Conservation (phyloP, 92 coral and sea anemone species). For the Actinernus sp. region DNA sequence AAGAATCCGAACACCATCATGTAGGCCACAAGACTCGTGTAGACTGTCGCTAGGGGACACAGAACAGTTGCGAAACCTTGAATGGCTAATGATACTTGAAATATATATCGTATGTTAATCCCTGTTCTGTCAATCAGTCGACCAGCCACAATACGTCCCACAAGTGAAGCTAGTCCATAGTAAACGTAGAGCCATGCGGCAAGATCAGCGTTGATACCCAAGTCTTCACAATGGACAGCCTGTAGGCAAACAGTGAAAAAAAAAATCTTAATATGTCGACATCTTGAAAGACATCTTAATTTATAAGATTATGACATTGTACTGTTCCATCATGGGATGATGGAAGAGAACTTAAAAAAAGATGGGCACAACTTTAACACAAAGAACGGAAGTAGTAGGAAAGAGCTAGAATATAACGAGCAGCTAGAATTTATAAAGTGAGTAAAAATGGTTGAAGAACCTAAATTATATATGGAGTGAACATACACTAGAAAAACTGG, state of each 20-base stretch:
- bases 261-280: too few species aligned
- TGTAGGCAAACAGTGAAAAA: background rate
- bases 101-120: background rate
- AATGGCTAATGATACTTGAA: background rate
- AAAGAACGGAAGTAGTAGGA: too few species aligned
- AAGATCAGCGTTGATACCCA: background rate
- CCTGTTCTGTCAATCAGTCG: background rate
- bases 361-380: too few species aligned
- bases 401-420: too few species aligned
- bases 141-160: background rate
- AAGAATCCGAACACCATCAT: background rate
- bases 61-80: background rate
- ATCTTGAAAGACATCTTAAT: too few species aligned
- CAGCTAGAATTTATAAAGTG: too few species aligned
- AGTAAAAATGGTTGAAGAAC: too few species aligned
- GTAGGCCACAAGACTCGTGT: background rate
- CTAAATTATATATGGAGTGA: too few species aligned
- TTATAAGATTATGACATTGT: too few species aligned
- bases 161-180: background rate
- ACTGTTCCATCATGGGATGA: too few species aligned
- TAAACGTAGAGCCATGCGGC: constrained; percentile 2
- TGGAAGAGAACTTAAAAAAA: too few species aligned
- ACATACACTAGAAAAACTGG: too few species aligned
- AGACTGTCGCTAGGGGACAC: background rate
- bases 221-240: background rate